These are phyloP conservation scores for Stomatorhinus walkeri DNA, from an alignment of 2,797 vertebrate genomes.

Conservation along the genomic window DNA sequence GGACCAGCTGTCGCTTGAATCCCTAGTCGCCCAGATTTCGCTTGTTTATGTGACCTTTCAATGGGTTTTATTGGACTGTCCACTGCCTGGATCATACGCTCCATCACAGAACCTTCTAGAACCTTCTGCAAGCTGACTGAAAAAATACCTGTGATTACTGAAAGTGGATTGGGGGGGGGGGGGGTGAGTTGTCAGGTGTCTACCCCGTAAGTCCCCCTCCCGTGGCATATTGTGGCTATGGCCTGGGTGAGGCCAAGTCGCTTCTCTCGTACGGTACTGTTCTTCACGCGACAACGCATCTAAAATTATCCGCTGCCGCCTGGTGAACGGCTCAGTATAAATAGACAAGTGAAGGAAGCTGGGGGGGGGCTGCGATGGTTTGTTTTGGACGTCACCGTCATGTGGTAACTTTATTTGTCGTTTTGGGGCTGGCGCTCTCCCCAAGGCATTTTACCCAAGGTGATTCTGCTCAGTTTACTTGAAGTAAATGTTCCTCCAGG, in stretches of 20 bases:
- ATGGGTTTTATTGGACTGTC: not conserved
- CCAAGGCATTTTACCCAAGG: not conserved
- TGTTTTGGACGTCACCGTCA: not conserved
- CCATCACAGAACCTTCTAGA: not conserved
- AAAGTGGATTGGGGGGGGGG: not conserved
- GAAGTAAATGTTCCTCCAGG: not conserved
- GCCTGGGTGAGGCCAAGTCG: not conserved
- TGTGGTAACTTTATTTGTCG: not conserved
- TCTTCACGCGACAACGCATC: conserved; percentile 52
- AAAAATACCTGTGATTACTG: not conserved
- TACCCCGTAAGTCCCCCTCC: not conserved
- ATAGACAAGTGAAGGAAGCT: conserved; percentile 50
- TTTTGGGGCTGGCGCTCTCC: too few species aligned
- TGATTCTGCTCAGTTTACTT: not conserved
- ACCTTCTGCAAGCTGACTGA: not conserved
- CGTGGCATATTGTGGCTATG: not conserved
- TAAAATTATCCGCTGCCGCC: conserved; percentile 53
- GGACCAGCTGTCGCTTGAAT: not conserved
- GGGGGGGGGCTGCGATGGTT: not conserved
- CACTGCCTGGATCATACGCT: not conserved
- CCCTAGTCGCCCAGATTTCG: not conserved
- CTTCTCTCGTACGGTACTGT: conserved; percentile 42
- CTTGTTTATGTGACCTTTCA: not conserved
- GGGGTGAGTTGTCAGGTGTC: not conserved
- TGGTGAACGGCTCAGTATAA: conserved; percentile 50